Percentiles rank a stretch among this genome's conserved stretches.
These are phyloP conservation scores for Troilus luridus DNA, from an alignment of 2,888 invertebrate species.

Conservation along the genomic window DNA sequence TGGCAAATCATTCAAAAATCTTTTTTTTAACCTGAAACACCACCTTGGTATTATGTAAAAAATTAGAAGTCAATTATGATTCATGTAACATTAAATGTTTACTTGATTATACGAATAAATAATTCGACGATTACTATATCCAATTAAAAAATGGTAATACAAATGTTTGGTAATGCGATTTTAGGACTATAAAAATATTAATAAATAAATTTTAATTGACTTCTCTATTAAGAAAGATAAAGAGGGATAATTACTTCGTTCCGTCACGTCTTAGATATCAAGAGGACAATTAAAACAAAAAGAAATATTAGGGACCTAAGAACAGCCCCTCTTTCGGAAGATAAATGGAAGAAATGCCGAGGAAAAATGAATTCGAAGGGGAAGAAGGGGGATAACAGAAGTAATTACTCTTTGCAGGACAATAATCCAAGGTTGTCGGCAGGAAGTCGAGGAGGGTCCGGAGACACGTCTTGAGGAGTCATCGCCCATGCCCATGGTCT, in stretches of 20 bases:
- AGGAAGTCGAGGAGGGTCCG: background rate
- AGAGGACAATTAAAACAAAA: constrained; percentile 35
- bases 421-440: constrained; percentile 7
- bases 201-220: background rate
- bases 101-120: too few relatives aligned
- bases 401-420: constrained; percentile 23
- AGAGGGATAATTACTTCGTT: constrained; percentile 9
- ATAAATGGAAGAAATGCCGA: constrained; percentile 13
- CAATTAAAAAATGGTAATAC: too few relatives aligned
- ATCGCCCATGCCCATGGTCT: background rate
- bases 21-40: too few relatives aligned
- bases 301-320: background rate
- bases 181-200: too few relatives aligned
- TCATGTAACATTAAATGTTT: too few relatives aligned
- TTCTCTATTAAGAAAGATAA: background rate
- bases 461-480: background rate
- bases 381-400: background rate
- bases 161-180: too few relatives aligned
- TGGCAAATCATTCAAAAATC: too few relatives aligned
- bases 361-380: constrained; percentile 32
- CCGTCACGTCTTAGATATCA: constrained; percentile 32
- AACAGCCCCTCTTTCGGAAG: background rate
- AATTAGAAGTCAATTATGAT: too few relatives aligned
- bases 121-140: too few relatives aligned
- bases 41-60: too few relatives aligned